Evolutionary conservation across 2,888 invertebrate species (phyloP).

Genomic region (Hanleya hanleyi): DNA sequence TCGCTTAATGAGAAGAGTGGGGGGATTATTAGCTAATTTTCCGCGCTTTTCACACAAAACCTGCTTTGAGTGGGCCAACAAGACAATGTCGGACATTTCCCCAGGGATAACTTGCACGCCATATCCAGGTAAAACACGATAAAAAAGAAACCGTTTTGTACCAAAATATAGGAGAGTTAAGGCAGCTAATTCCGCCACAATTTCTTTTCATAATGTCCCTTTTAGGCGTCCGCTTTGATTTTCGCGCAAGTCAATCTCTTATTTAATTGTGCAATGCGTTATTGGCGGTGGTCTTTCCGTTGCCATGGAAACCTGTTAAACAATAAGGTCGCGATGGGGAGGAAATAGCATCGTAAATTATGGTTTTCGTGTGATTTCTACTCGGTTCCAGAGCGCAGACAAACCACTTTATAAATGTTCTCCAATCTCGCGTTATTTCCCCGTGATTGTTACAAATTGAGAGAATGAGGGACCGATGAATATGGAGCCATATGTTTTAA

Average conservation of each 20-base stretch:
- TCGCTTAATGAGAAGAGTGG: not conserved
- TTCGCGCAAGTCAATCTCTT: not conserved
- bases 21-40: not conserved
- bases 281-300: not conserved
- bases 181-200: not conserved
- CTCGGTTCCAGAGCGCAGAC: not conserved
- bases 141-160: not conserved
- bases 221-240: not conserved
- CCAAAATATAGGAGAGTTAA: too few relatives aligned
- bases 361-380: conserved; percentile 1
- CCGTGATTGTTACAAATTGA: conserved; percentile 6
- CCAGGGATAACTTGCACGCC: not conserved
- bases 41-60: not conserved
- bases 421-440: not conserved
- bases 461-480: not conserved
- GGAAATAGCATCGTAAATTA: conserved; percentile 7
- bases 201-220: conserved; percentile 8
- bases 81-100: not conserved
- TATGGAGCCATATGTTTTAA: not conserved
- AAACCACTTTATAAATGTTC: conserved; percentile 6
- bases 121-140: not conserved
- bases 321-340: conserved; percentile 3
- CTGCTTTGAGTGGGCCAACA: not conserved
- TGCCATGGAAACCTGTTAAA: conserved; percentile 2
- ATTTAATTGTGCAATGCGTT: not conserved